Evolutionary conservation across 2,797 vertebrate genomes (phyloP).

Genomic region (Typhlichthys eigenmanni): DNA sequence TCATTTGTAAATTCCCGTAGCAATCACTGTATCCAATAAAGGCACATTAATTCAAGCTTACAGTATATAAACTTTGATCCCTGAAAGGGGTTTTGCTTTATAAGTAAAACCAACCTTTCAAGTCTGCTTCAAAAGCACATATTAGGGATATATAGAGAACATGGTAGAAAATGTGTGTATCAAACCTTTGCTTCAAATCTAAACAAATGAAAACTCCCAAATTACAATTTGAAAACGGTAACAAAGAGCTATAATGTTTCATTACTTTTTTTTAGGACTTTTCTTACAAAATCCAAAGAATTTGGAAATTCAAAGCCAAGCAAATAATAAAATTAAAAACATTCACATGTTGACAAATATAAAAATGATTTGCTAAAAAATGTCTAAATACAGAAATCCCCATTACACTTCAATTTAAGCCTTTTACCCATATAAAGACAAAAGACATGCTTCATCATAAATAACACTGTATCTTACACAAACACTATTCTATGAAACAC

Average conservation of each 20-base stretch:
- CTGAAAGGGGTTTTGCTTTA: conserved; percentile 29
- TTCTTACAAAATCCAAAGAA: no score
- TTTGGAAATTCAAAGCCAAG: conserved; percentile 1
- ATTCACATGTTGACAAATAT: neutral
- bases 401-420: conserved; percentile 1
- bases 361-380: neutral
- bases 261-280: no score
- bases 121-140: conserved; percentile 41
- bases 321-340: no score
- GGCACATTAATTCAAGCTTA: conserved; percentile 54
- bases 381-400: conserved; percentile 3
- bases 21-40: conserved; percentile 32
- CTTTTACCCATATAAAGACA: conserved; percentile 40
- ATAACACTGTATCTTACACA: conserved; percentile 24
- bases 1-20: conserved; percentile 17
- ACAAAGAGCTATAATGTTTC: neutral
- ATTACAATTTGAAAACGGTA: neutral
- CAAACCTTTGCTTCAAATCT: conserved; percentile 29
- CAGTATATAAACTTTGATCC: conserved; percentile 25
- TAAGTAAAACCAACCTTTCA: conserved; percentile 14
- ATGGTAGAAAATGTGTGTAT: conserved; percentile 24
- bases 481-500: conserved; percentile 32
- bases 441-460: conserved; percentile 16
- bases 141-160: conserved; percentile 8
- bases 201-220: neutral